Base-by-base conservation (phyloP, 1,140 invertebrate species). In the Drosophila triauraria region DNA sequence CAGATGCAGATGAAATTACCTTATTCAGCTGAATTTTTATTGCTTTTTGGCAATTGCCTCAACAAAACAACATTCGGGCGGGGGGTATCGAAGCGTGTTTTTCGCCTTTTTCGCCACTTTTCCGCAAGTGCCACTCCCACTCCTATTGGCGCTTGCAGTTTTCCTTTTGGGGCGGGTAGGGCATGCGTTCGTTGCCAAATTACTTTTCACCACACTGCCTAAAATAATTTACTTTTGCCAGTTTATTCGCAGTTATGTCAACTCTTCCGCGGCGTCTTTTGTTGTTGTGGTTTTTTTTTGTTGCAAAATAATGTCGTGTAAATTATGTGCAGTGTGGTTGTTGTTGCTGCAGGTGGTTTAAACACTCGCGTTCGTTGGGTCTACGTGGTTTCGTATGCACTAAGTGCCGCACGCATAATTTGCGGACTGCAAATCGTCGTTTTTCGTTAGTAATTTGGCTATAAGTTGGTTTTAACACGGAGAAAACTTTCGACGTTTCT, bases 311-410 rank as follows among this genome's bases (percentile, higher is more conserved):
- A 51, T 68, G 23, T 63, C 60, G 54, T 81, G 68, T 88, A 88
- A 90, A 90, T 82, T 85, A 82, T 82, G 78, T 54, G 90, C 85
- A 90, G 82, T 90, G 86, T 78, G 83, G 75, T 78, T 70, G 65
- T 78, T 71, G 40, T 48, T 50, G 61, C 64, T 77, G 63, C 63
- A 78, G 75, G 63, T 78, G 75, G 63, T 76, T 38, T 53, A 60
- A 50, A 67, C 81, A 90, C 78, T 78, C 86, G 86, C 85, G 78
- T 69, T 76, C 65, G 44, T 47, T 84, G 65, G 46, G 62, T 71
- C 68, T 47, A 57, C 84, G 85, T 87, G 85, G 59, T 86, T 90
- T 88, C 84, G 84, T 60, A 81, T 70, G 50, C 85, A 80, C 72
- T 69, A 7, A 35, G 61, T 80, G 84, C 75, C 84, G 75, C 80